A percentile compares a stretch with the other conserved stretches of the same genome.
These are phyloP conservation scores for Tetragnatha montana DNA, from an alignment of 2,888 invertebrate species.

Conservation along the genomic window DNA sequence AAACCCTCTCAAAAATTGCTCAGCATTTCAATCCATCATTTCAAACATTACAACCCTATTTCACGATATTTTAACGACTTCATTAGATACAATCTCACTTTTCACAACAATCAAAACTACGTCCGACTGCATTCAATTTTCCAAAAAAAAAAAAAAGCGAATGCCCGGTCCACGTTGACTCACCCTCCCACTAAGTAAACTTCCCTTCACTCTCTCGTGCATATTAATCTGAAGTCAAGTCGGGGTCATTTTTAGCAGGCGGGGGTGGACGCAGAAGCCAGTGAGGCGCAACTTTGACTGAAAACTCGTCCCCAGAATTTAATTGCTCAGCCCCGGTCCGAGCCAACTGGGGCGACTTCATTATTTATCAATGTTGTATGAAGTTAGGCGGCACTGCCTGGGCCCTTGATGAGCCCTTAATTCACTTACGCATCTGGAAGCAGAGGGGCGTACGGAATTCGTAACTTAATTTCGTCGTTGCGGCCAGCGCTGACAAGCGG, in stretches of 20 bases:
- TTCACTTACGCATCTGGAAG: conserved; percentile 69
- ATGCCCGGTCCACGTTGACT: no score
- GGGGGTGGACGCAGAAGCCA: conserved; percentile 19
- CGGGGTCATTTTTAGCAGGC: conserved; percentile 46
- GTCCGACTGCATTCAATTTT: no score
- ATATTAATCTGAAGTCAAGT: conserved; percentile 53
- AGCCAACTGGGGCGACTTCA: conserved; percentile 59
- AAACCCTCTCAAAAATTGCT: no score
- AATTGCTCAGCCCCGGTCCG: conserved; percentile 56
- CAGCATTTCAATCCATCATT: no score
- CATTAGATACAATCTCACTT: no score
- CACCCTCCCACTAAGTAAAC: background rate
- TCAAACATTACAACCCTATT: no score
- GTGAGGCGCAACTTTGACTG: conserved; percentile 44
- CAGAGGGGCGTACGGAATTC: conserved; percentile 68
- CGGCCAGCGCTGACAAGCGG: conserved; percentile 53
- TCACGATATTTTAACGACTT: no score
- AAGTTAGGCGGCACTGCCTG: conserved; percentile 45
- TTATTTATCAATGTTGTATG: conserved; percentile 69
- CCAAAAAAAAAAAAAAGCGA: no score
- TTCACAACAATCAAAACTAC: no score
- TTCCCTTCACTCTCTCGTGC: background rate
- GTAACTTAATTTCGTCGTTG: conserved; percentile 69
- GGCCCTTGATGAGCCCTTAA: conserved; percentile 68
- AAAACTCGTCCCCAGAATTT: conserved; percentile 58